Conservation (phyloP, 1,140 invertebrate species). For the Hestina assimilis region DNA sequence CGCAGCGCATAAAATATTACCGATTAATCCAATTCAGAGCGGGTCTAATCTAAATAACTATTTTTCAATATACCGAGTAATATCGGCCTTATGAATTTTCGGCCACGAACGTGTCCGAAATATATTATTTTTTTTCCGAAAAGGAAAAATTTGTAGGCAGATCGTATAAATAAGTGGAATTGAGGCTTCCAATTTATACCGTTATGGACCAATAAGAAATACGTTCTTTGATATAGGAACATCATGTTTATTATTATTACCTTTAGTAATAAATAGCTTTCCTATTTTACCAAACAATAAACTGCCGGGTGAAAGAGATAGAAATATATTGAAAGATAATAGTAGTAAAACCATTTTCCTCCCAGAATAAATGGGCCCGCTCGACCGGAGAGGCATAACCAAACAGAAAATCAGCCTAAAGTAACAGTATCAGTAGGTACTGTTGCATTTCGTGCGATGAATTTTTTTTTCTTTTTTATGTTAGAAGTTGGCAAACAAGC, state of each 20-base stretch:
- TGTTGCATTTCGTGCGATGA: too few species aligned
- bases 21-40: conserved; percentile 24
- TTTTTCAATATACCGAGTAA: conserved; percentile 43
- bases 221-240: background rate
- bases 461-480: too few species aligned
- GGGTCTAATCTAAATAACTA: conserved; percentile 38
- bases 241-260: background rate
- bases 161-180: conserved; percentile 31
- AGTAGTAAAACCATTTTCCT: too few species aligned
- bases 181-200: conserved; percentile 16
- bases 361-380: too few species aligned
- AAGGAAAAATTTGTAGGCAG: conserved; percentile 23
- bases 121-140: conserved; percentile 27
- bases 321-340: too few species aligned
- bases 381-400: too few species aligned
- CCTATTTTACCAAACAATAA: too few species aligned
- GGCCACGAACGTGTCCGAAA: conserved; percentile 34
- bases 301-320: too few species aligned
- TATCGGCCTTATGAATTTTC: conserved; percentile 44
- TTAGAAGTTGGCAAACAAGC: too few species aligned
- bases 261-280: too few species aligned
- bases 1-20: conserved; percentile 26
- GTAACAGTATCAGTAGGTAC: too few species aligned
- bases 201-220: background rate
- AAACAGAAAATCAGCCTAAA: too few species aligned